These are phyloP conservation scores for Macrotis lagotis DNA, from an alignment of 2,113 vertebrate species.

Conservation along the genomic window DNA sequence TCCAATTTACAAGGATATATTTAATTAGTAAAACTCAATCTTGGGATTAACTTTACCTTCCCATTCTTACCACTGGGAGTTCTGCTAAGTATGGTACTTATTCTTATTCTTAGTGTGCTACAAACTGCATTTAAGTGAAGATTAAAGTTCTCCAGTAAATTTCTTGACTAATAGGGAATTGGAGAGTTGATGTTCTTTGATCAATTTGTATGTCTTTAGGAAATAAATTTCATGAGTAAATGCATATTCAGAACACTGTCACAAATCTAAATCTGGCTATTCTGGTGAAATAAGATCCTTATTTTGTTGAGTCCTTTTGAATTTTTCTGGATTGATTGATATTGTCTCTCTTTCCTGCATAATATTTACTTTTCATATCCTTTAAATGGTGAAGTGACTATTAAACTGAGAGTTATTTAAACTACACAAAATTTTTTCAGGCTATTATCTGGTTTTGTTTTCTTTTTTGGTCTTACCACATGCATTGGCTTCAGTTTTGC, in stretches of 20 bases:
- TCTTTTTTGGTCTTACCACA: neutral
- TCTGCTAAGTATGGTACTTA: neutral
- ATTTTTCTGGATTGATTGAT: neutral
- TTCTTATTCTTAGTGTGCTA: constrained; percentile 6
- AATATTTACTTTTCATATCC: neutral
- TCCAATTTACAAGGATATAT: neutral
- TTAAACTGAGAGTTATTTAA: neutral
- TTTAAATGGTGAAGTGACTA: neutral
- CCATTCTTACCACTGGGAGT: neutral
- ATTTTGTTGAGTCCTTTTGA: neutral
- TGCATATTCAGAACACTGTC: neutral
- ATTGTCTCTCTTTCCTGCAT: neutral
- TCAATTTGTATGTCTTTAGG: neutral
- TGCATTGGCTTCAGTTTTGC: neutral
- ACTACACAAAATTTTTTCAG: rapidly evolving
- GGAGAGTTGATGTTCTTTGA: neutral
- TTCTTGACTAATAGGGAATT: neutral
- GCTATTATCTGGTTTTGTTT: neutral
- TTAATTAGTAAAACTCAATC: neutral
- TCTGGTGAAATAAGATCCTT: neutral
- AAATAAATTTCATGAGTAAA: neutral
- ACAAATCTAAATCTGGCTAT: neutral
- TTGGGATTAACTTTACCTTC: neutral
- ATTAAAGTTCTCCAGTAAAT: neutral
- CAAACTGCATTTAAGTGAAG: neutral